Evolutionary conservation across 1,140 invertebrate genomes (phyloP).

Genomic region (Drosophila yakuba): DNA sequence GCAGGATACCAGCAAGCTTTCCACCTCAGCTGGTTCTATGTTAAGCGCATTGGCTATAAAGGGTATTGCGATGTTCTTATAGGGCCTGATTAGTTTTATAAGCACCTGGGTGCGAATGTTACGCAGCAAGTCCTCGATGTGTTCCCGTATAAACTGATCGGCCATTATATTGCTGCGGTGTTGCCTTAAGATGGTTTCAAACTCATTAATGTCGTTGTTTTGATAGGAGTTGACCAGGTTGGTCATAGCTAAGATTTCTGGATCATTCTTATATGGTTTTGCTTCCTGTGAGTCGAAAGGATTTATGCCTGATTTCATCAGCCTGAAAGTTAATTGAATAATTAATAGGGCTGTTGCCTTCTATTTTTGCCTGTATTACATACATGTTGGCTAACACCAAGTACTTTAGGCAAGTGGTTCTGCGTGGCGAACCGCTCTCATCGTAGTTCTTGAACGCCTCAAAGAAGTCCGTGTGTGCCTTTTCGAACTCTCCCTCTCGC

Average conservation of each 20-base stretch:
- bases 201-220: conserved; percentile 99
- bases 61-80: conserved; percentile 98
- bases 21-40: conserved; percentile 98
- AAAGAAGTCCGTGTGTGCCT: conserved; percentile 99
- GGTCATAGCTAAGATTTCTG: conserved; percentile 99
- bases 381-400: conserved; percentile 99
- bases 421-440: conserved; percentile 98
- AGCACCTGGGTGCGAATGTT: conserved; percentile 99
- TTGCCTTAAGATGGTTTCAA: conserved; percentile 97
- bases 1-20: conserved; percentile 98
- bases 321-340: conserved; percentile 86
- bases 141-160: conserved; percentile 99
- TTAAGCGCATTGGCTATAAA: conserved; percentile 99
- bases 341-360: background rate
- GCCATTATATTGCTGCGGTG: conserved; percentile 99
- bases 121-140: conserved; percentile 98
- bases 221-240: conserved; percentile 99
- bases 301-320: conserved; percentile 99
- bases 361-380: conserved; percentile 7
- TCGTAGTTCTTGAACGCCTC: conserved; percentile 99
- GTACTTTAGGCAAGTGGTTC: conserved; percentile 99
- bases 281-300: conserved; percentile 99
- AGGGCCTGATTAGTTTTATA: conserved; percentile 98
- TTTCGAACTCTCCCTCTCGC: conserved; percentile 98
- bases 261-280: conserved; percentile 99